Base-by-base conservation (phyloP, 92 coral and sea anemone genomes). In the Zoanthus sansibaricus region DNA sequence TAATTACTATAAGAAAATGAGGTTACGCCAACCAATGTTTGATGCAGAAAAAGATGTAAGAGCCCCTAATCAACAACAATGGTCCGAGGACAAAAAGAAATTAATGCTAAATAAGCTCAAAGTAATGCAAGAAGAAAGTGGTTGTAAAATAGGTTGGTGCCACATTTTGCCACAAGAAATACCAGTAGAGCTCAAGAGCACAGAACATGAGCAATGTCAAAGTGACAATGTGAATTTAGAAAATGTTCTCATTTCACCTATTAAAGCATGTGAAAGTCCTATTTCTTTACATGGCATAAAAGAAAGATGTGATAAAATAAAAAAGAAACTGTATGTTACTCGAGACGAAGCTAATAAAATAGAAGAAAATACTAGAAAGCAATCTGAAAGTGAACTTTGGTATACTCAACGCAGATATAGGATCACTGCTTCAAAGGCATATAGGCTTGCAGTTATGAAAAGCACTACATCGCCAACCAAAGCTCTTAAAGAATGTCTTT, bases 391-490 rank as follows among this genome's bases (percentile, higher is more conserved):
- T 76, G 68, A 68, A 32, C 30, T 54, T 32, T 88, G 88, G 91
- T 69, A 88, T 46, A 54, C 47, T 20, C 71, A 74, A 33, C 52
- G 91, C 15, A 75, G 51, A n/a, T 33, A 17, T 20, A 13, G 91
- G 37, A 88, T 88, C 17, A 88, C 91, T 49, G 91, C 91, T 21
- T 72, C 77, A n/a, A 82, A 83, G 68, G 83, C 83, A 51, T 59
- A 87, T 71, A 6, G 87, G 45, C 16, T 87, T 0, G 74, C 94
- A 59, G 91, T 79, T 46, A 52, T 74, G 69, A 91, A 79, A 76
- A 82, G 69, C 62, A 80, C 86, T 42, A 88, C 89, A 9, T 91
- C 89, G 6, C 91, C 94, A 0, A 76, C 94, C 25, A 91, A 88
- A 77, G 89, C 89, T 74, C 77, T 89, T 58, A 76, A 86, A 47